Percentiles rank a stretch among this genome's conserved stretches.
phyloP scores from a whole-genome alignment of 92 coral and sea anemone genomes.

The Porites cylindrica region DNA sequence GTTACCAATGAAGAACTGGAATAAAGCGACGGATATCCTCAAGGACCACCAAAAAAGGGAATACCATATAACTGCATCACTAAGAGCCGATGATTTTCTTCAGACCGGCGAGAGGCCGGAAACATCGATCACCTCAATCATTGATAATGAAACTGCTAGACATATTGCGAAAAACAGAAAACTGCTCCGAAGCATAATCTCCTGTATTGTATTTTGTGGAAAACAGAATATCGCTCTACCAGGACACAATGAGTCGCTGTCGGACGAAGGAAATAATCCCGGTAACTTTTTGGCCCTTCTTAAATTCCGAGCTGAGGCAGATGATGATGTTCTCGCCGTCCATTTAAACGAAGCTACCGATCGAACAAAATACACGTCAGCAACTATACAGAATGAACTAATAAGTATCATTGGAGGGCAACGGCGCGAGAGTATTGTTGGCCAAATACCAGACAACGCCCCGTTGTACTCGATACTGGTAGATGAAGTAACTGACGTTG shows the following conservation, averaged over 20 bases:
- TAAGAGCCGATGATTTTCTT: conserved; percentile 23
- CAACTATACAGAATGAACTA: conserved; percentile 29
- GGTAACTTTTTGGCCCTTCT: conserved; percentile 44
- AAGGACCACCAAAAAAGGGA: neutral
- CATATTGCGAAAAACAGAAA: conserved; percentile 34
- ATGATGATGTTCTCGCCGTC: conserved; percentile 36
- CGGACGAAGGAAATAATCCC: conserved; percentile 35
- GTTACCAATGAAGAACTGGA: conserved; percentile 19
- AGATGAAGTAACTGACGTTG: too few species aligned
- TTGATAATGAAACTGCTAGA: conserved; percentile 13
- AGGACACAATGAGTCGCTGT: conserved; percentile 26
- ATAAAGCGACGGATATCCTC: conserved; percentile 8
- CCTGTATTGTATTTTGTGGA: neutral
- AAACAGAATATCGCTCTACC: conserved; percentile 29
- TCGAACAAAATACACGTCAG: conserved; percentile 40
- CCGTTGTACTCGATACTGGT: too few species aligned
- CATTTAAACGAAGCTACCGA: conserved; percentile 25
- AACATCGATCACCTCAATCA: conserved; percentile 28
- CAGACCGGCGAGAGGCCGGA: conserved; percentile 26
- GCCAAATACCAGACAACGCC: conserved; percentile 19
- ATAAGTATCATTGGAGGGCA: conserved; percentile 41
- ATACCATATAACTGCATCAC: conserved; percentile 18
- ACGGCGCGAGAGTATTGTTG: conserved; percentile 21
- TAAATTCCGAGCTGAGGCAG: conserved; percentile 54
- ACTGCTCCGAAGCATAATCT: conserved; percentile 35